Evolutionary conservation across 35 echinoderm and acorn worm genomes (phyloP), one percentile per base, ranked within the genome.

Genomic region (Anneissia japonica): DNA sequence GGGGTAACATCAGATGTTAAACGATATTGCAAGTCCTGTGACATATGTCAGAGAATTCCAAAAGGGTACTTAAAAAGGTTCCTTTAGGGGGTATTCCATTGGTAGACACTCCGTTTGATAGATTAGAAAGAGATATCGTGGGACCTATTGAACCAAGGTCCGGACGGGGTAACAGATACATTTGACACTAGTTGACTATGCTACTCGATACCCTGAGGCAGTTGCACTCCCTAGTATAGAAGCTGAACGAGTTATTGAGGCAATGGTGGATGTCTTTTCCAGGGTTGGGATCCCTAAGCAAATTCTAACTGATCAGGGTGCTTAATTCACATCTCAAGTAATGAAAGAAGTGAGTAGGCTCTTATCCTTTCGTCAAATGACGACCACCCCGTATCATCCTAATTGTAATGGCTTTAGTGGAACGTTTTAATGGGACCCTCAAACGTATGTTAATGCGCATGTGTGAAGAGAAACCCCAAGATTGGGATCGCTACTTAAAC

Each of bases 321-420:
- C 37, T 30, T 75, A 90, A 39, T 91, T 86, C 86, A 39, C 38
- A 4, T 55, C 77, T 17, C 51, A 39, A 72, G 31, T 89, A 7
- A 83, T 89, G 78, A 82, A 72, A 29, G 79, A 89, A 37, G 51
- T 83, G 16, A 72, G 41, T 21, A 0, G 72, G 3, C 30, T 80
- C 0, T 39, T 89, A 7, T 93, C 91, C 1, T 84, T 93, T n/a
- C 36, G 75, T 30, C 73, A 90, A 31, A 19, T 93, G 31, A 85
- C 91, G 29, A 94, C 92, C 19, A 90, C 92, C 0, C 84, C 92
- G 14, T 90, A 93, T 31, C 92, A 94, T 84, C 89, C 92, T 4
- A 55, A 82, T 7, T 90, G 84, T 55, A 93, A 93, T 56, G 91
- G 87, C 1, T n/a, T 38, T 93, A 0, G 87, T 93, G 9, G 87